Percentiles rank a stretch among this genome's conserved stretches.
phyloP scores from a whole-genome alignment of 2,888 invertebrate species.

The Pilophorus perplexus region DNA sequence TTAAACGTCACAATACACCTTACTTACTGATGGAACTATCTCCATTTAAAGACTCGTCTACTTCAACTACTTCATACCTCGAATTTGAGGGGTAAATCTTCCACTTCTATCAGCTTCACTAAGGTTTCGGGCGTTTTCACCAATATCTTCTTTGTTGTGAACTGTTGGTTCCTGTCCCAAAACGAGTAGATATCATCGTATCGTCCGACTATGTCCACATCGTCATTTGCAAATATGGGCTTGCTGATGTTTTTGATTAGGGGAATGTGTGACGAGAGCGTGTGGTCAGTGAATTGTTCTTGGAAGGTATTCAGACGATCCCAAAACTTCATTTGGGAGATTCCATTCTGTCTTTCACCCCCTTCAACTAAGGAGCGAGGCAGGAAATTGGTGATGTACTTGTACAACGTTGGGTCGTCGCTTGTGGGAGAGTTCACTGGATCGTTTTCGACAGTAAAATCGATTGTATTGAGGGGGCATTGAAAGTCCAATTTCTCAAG shows the following conservation, averaged over 20 bases:
- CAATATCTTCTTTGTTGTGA: constrained; percentile 19
- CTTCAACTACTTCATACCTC: no score
- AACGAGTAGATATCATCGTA: constrained; percentile 22
- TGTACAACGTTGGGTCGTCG: not conserved
- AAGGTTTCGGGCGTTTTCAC: constrained; percentile 36
- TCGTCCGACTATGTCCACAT: constrained; percentile 4
- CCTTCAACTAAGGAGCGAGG: not conserved
- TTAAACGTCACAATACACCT: no score
- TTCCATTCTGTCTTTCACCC: not conserved
- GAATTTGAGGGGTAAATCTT: constrained; percentile 25
- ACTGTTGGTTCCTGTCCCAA: constrained; percentile 21
- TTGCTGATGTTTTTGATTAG: constrained; percentile 15
- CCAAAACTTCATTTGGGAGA: constrained; percentile 17
- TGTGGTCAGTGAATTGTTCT: constrained; percentile 29
- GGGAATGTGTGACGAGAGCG: not conserved
- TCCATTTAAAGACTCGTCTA: no score
- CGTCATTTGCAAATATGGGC: not conserved
- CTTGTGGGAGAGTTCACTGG: not conserved
- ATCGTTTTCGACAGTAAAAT: not conserved
- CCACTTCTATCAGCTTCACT: constrained; percentile 13
- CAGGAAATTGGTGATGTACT: constrained; percentile 12
- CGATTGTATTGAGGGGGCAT: constrained; percentile 8
- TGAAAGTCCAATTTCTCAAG: not conserved
- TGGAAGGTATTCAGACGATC: constrained; percentile 22
- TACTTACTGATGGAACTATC: no score